Evolutionary conservation across 2,797 vertebrate genomes (phyloP).

Genomic region (Parambassis ranga): DNA sequence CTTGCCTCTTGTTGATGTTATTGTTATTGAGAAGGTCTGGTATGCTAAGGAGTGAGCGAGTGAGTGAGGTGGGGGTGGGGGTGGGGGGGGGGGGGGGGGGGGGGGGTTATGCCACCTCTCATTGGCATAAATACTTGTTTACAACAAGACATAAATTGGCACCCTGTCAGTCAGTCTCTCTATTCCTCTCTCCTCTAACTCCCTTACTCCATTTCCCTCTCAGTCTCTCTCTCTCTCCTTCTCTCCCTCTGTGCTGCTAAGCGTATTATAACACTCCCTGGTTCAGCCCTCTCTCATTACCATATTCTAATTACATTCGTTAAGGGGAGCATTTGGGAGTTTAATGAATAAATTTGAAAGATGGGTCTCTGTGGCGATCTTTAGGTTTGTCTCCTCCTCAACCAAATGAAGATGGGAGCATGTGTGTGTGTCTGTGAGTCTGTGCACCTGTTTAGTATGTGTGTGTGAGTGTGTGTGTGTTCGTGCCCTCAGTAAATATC

Average conservation of each 20-base stretch:
- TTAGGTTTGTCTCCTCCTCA: slow-evolving; percentile 72
- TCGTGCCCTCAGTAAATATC: slow-evolving; percentile 47
- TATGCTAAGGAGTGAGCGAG: slow-evolving; percentile 43
- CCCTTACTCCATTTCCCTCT: slow-evolving; percentile 53
- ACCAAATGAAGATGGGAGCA: slow-evolving; percentile 39
- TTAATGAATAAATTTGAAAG: slow-evolving; percentile 83
- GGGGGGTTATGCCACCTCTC: slow-evolving; percentile 67
- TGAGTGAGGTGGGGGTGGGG: neutral
- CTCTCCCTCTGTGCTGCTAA: slow-evolving; percentile 72
- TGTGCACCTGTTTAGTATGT: slow-evolving; percentile 26
- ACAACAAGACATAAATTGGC: slow-evolving; percentile 82
- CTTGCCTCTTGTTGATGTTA: slow-evolving; percentile 61
- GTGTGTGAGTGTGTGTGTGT: neutral
- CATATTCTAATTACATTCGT: slow-evolving; percentile 86
- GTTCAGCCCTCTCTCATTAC: slow-evolving; percentile 85
- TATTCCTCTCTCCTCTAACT: slow-evolving; percentile 66
- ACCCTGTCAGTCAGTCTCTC: slow-evolving; percentile 79
- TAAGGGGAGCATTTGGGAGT: slow-evolving; percentile 79
- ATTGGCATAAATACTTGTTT: slow-evolving; percentile 80
- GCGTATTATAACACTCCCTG: slow-evolving; percentile 80
- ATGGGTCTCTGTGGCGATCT: slow-evolving; percentile 76
- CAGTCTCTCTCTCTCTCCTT: slow-evolving; percentile 36
- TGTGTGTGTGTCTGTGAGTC: slow-evolving; percentile 6
- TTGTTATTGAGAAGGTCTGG: slow-evolving; percentile 62
- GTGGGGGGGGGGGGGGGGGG: neutral